These are phyloP conservation scores for Latrodectus hesperus DNA, from an alignment of 2,888 invertebrate genomes.

Conservation along the genomic window DNA sequence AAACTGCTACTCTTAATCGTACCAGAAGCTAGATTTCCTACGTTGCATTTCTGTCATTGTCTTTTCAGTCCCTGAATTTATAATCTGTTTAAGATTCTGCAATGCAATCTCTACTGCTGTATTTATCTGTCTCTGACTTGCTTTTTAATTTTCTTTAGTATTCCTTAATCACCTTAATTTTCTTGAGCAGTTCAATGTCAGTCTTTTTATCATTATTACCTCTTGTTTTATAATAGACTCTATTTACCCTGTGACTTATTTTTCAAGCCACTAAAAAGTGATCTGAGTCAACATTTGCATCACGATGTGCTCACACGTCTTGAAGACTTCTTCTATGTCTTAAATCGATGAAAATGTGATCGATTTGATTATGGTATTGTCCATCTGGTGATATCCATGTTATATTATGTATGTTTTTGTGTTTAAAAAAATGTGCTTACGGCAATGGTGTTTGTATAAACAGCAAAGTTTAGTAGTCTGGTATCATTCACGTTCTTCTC, in stretches of 20 bases:
- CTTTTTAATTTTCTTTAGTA: not conserved
- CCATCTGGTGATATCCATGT: conserved; percentile 2
- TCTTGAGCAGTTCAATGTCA: not conserved
- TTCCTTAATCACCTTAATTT: no score
- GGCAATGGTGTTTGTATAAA: not conserved
- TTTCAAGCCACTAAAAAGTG: not conserved
- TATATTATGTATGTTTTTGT: not conserved
- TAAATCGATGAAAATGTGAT: no score
- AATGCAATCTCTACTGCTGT: not conserved
- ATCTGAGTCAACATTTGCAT: no score
- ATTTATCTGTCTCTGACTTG: not conserved
- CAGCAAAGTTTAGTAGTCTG: not conserved
- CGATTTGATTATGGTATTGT: not conserved
- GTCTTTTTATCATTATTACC: not conserved
- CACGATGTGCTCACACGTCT: no score
- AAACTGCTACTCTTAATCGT: not conserved
- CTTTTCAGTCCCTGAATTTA: not conserved
- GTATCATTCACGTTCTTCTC: not conserved
- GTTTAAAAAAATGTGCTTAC: not conserved
- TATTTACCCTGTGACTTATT: not conserved
- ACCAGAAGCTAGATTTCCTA: not conserved
- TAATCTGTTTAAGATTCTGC: not conserved
- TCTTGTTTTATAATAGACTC: not conserved
- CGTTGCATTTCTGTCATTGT: not conserved
- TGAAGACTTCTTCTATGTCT: no score